Evolutionary conservation across 2,888 invertebrate species (phyloP).

Genomic region (Sympetrum striolatum): DNA sequence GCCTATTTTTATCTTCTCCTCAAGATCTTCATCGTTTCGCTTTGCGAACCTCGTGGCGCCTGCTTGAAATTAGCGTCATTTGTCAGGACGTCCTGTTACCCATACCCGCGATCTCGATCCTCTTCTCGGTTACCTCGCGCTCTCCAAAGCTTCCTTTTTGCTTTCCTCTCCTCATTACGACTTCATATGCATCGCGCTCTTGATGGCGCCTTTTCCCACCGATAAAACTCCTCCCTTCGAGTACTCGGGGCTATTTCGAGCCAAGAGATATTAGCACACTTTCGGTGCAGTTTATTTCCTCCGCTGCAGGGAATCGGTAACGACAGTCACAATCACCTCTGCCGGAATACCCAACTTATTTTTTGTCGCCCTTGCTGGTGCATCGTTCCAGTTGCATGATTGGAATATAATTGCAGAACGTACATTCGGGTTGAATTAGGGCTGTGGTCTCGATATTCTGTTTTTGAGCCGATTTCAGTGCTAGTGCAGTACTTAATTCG

Average conservation of each 20-base stretch:
- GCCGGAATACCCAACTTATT: not conserved
- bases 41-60: slow-evolving; percentile 19
- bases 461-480: too few species aligned
- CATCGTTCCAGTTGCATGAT: not conserved
- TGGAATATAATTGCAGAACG: not conserved
- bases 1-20: slow-evolving; percentile 6
- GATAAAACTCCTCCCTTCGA: not conserved
- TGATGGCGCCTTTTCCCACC: not conserved
- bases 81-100: not conserved
- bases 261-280: too few species aligned
- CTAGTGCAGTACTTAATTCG: too few species aligned
- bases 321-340: not conserved
- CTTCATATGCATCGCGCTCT: not conserved
- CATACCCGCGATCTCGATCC: not conserved
- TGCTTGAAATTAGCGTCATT: slow-evolving; percentile 37
- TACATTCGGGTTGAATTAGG: not conserved
- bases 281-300: not conserved
- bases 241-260: too few species aligned
- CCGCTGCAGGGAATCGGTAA: not conserved
- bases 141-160: not conserved
- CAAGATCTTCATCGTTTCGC: slow-evolving; percentile 33
- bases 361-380: not conserved
- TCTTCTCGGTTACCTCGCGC: not conserved
- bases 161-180: not conserved
- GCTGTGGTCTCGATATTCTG: too few species aligned